Percentiles rank a stretch among this genome's conserved stretches.
Evolutionary conservation across 2,888 invertebrate genomes (phyloP).

Genomic region (Archips crataeganus): DNA sequence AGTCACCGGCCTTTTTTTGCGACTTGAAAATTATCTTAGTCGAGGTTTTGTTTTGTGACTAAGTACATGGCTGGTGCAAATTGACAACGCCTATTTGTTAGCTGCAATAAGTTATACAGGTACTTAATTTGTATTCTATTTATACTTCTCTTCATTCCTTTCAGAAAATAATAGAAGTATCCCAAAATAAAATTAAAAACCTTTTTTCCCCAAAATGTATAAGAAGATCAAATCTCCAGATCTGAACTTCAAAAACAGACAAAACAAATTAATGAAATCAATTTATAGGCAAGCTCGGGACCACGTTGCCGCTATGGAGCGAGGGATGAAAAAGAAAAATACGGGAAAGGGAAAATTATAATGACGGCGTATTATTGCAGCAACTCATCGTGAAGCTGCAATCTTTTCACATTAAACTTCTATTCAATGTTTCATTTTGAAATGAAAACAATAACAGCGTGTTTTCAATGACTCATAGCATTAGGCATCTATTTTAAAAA

Average conservation of each 20-base stretch:
- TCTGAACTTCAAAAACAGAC: slow-evolving; percentile 48
- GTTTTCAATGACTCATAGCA: slow-evolving; percentile 43
- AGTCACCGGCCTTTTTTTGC: slow-evolving; percentile 13
- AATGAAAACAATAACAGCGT: slow-evolving; percentile 58
- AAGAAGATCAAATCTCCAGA: slow-evolving; percentile 26
- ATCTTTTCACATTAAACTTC: slow-evolving; percentile 51
- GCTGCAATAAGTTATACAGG: background rate
- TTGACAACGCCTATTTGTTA: background rate
- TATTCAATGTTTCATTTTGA: slow-evolving; percentile 56
- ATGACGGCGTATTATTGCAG: slow-evolving; percentile 52
- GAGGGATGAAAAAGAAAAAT: slow-evolving; percentile 58
- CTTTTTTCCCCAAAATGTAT: slow-evolving; percentile 22
- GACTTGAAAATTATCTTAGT: background rate
- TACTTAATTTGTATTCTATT: background rate
- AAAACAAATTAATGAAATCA: slow-evolving; percentile 68
- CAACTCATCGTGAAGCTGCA: slow-evolving; percentile 63
- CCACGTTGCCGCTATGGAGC: slow-evolving; percentile 57
- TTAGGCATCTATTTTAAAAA: background rate
- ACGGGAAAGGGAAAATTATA: slow-evolving; percentile 59
- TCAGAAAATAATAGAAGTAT: background rate
- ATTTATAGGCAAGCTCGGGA: slow-evolving; percentile 57
- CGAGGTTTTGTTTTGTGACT: background rate
- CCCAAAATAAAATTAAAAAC: background rate
- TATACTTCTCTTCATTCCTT: background rate
- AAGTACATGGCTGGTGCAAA: background rate